A percentile compares a stretch with the other conserved stretches of the same genome.
Evolutionary conservation across 2,113 vertebrate species (phyloP).

Genomic region (Emydocephalus ijimae): DNA sequence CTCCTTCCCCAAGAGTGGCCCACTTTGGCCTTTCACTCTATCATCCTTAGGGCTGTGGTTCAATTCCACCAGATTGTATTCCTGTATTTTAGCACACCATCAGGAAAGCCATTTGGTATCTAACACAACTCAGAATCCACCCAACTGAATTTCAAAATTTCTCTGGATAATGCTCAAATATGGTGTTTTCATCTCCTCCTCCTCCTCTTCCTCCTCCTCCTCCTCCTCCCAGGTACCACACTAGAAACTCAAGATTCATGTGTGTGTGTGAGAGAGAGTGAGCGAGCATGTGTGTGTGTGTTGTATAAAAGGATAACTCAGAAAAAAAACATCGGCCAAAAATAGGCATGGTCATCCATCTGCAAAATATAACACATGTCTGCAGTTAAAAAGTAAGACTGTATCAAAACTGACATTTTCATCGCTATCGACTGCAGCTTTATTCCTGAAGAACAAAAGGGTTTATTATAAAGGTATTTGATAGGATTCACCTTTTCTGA

Average conservation of each 20-base stretch:
- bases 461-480: neutral
- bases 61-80: neutral
- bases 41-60: neutral
- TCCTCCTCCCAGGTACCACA: neutral
- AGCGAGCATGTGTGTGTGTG: neutral
- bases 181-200: neutral
- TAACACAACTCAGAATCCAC: neutral
- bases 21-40: neutral
- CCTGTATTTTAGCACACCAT: neutral
- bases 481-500: neutral
- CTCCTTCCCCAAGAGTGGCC: neutral
- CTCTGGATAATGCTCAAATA: neutral
- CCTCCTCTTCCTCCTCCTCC: rapidly evolving
- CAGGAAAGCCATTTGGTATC: neutral
- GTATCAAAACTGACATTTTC: conserved; percentile 8
- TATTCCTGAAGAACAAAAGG: conserved; percentile 8
- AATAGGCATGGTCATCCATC: neutral
- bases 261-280: neutral
- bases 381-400: neutral
- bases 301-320: neutral
- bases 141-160: neutral
- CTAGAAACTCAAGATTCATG: neutral
- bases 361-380: neutral
- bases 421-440: neutral
- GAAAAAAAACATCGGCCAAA: neutral